A percentile compares a stretch with the other conserved stretches of the same genome.
Evolutionary conservation across 2,113 vertebrate species (phyloP).

Genomic region (Lathamus discolor): DNA sequence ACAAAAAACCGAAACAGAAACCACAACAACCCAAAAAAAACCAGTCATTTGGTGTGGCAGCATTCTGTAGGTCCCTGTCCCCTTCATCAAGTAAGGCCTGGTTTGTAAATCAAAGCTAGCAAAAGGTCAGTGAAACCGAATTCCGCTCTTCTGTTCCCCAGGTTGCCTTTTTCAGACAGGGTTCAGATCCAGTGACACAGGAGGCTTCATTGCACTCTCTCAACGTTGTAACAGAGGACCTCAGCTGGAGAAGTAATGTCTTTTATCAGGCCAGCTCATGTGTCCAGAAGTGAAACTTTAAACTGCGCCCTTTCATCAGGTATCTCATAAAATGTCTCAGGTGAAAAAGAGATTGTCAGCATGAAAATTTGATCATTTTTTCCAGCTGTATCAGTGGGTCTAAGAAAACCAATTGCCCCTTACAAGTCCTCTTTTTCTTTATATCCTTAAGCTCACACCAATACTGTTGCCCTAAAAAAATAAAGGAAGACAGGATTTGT

Average conservation of each 20-base stretch:
- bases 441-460: background rate
- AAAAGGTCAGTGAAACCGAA: background rate
- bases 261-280: background rate
- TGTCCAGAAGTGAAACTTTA: background rate
- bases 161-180: background rate
- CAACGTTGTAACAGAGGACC: background rate
- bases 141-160: background rate
- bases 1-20: background rate
- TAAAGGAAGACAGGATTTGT: background rate
- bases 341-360: background rate
- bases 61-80: background rate
- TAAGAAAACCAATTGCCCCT: background rate
- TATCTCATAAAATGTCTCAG: background rate
- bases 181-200: background rate
- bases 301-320: background rate
- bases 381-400: background rate
- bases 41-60: background rate
- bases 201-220: background rate
- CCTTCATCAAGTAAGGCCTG: background rate
- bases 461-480: background rate
- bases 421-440: background rate
- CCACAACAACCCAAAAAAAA: background rate
- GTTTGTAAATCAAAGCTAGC: background rate
- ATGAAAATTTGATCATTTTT: background rate
- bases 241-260: background rate